Base-by-base conservation (phyloP, 2,113 vertebrate genomes). In the Aramus guarauna region DNA sequence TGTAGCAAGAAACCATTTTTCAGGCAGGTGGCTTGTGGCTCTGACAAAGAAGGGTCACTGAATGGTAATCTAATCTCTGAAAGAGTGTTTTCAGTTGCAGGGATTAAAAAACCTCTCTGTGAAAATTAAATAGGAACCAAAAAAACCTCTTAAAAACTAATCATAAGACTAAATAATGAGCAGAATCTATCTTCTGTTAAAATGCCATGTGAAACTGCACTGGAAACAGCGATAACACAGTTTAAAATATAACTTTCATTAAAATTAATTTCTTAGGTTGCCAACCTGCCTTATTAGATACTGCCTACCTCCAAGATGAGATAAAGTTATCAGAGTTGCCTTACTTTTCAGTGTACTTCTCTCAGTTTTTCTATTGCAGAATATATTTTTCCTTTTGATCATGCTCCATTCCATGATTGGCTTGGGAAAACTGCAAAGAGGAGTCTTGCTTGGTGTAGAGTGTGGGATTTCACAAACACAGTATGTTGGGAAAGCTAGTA, bases 11-110 rank as follows among this genome's bases (percentile, higher is more conserved):
- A 90, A 90, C 7, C 45, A 48, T 78, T 82, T 94, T 92, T 96
- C 81, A 95, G 86, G 94, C 96, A 97, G 90, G 66, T 97, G 95
- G 68, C 76, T 75, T 71, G 66, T 97, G 95, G 68, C 76, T 75
- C 73, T 96, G 71, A 93, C 79, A 98, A 97, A 96, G 79, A 80
- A 95, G 84, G 94, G 85, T 95, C 90, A 93, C 80, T 95, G 87
- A 55, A 76, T 97, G 72, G 92, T 96, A 97, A 97, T 95, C 87
- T 91, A 92, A 98, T 97, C 96, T 95, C 94, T 96, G 90, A 96
- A 96, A 92, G 95, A 85, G 67, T 90, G 64, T 74, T 85, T 96
- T 95, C 91, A 88, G 68, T 96, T 95, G 64, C 77, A 96, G 64
- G 29, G 67, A 94, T 64, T 89, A 7, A 58, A 58, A 85, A 89